Base-by-base conservation (phyloP, 2,113 vertebrate species). In the Podarcis raffonei region DNA sequence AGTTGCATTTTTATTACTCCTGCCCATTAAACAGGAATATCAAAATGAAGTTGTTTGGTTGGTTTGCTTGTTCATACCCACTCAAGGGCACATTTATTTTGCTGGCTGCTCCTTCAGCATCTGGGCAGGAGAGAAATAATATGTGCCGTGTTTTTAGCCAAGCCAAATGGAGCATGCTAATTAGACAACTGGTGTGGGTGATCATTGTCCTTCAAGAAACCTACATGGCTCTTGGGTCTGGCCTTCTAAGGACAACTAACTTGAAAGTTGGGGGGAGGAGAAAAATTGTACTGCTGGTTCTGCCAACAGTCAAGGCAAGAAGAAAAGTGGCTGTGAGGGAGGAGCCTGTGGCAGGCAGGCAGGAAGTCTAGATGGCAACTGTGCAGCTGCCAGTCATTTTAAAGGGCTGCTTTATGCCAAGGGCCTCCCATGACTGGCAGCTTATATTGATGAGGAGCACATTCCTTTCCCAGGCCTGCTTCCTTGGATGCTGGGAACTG, bases 201-300 rank as follows among this genome's bases (percentile, higher is more conserved):
- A 62, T 62, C 13, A 83, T 42, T 90, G 82, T 91, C 83, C 37
- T 87, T 90, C 0, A 1, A 35, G 30, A 77, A 83, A 82, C 69
- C 3, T 69, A 84, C 6, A 25, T 76, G 81, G 69, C 57, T 92
- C 79, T 84, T 35, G 69, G 81, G 32, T 91, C 90, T 83, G 88
- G 80, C 35, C 35, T 93, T 91, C 91, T 89, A 91, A 75, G 92
- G 90, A 84, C 89, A 90, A 93, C 92, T 94, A 2, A 48, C 77
- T 13, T 89, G 48, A 53, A 53, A 53, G 11, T 1, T 53, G 79
- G 16, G 8, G 59, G 5, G 53, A 0, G 48, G 48, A 2, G 3
- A 81, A 2, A 65, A 6, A 87, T 72, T 85, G 91, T 87, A 35
- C 84, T 92, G 89, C 90, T 62, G 25, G 18, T 85, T 59, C 27